Evolutionary conservation across 2,113 vertebrate genomes (phyloP).

Genomic region (Cyphomyrus discorhynchus): DNA sequence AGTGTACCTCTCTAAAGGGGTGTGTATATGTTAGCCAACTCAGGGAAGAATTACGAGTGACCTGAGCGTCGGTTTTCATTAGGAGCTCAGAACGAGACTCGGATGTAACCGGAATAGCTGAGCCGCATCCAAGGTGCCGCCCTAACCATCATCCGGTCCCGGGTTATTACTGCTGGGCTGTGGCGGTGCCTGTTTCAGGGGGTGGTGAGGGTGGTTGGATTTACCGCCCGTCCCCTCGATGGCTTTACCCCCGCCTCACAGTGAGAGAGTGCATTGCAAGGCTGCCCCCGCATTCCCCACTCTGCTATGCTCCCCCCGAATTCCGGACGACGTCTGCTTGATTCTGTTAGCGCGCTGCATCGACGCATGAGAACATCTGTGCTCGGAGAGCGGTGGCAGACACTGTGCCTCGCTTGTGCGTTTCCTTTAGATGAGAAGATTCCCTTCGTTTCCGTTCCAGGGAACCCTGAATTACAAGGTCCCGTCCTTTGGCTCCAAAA

Average conservation of each 20-base stretch:
- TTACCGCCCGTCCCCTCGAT: neutral
- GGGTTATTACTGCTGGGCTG: neutral
- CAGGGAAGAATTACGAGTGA: neutral
- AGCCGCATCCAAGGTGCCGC: neutral
- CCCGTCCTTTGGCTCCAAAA: neutral
- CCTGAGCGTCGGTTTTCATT: neutral
- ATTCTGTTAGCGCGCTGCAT: neutral
- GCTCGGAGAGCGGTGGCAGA: neutral
- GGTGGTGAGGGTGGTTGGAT: neutral
- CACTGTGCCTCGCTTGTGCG: neutral
- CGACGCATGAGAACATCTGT: neutral
- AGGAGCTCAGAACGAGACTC: neutral
- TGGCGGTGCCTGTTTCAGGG: neutral
- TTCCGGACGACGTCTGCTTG: neutral
- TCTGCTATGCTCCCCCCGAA: neutral
- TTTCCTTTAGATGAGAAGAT: neutral
- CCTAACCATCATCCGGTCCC: neutral
- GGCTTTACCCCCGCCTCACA: neutral
- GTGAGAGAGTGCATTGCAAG: neutral
- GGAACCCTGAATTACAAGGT: neutral
- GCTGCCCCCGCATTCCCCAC: neutral
- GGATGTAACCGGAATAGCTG: neutral
- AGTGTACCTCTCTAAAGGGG: neutral
- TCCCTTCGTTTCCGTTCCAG: neutral
- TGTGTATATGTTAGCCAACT: neutral